Base-by-base conservation (phyloP, 2,113 vertebrate species). In the Eulemur macaco region DNA sequence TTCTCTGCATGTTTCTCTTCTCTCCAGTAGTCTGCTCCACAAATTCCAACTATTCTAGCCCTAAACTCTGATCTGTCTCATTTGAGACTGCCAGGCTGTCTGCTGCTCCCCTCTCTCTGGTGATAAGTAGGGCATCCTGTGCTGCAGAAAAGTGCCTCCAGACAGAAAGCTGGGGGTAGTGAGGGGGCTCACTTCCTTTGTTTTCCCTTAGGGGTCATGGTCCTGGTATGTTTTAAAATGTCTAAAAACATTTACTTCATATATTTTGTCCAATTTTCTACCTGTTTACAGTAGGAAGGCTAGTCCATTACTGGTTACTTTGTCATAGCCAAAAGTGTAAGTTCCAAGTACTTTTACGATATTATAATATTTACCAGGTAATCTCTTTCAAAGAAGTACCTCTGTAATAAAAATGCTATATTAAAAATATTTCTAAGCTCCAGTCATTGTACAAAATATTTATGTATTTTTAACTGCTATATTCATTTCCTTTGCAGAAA, bases 351-450 rank as follows among this genome's bases (percentile, higher is more conserved):
- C 34, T 86, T 78, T 86, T 45, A 89, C 52, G 27, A 52, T 81
- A 60, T 52, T 85, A 81, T 2, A 64, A 89, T 80, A 86, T 86
- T 77, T 69, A 87, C 34, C 20, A 69, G 89, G 64, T 25, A 31
- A 52, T 18, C 39, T 89, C 31, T 89, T 89, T 89, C 78, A 95
- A 92, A 89, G 17, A 78, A n/a, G 14, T 90, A 89, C 5, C 10
- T 68, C 1, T 86, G 7, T 45, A 86, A 90, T 86, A 58, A 71
- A 91, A 82, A 90, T 7, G 31, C 3, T 89, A 29, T 50, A 73
- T 80, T 96, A 68, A 93, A 80, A 89, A 83, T 63, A 89, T 34
- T 95, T 92, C 45, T 92, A 86, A 93, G 11, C 37, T 83, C 39
- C 86, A 83, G 58, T 86, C 66, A 82, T 69, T 86, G 6, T 42